Percentiles rank a stretch among this genome's conserved stretches.
phyloP scores from a whole-genome alignment of 2,797 vertebrate genomes.

The Otus scops region DNA sequence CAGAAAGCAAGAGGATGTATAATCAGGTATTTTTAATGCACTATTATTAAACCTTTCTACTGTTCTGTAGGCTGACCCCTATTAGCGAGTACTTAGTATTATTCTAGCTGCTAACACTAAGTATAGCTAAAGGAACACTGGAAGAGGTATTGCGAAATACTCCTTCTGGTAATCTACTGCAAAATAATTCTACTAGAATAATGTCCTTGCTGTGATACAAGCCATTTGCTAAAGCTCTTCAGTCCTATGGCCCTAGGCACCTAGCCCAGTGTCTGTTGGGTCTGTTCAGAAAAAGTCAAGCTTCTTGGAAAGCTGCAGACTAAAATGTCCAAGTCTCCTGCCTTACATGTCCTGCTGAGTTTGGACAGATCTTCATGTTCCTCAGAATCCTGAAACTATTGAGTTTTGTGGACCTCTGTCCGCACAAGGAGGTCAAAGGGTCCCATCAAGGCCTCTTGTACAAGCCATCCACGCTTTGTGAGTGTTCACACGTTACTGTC shows the following conservation, averaged over 20 bases:
- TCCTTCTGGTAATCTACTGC: background rate
- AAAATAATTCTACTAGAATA: background rate
- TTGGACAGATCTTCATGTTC: background rate
- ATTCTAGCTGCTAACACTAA: background rate
- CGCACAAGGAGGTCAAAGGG: background rate
- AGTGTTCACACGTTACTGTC: background rate
- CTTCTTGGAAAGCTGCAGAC: background rate
- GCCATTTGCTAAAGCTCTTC: background rate
- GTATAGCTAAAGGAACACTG: background rate
- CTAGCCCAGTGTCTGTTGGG: background rate
- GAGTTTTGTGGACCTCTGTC: background rate
- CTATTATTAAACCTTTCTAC: background rate
- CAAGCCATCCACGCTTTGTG: background rate
- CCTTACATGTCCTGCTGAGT: background rate
- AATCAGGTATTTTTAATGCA: slow-evolving; percentile 44
- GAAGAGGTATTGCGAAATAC: background rate
- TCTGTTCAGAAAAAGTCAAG: background rate
- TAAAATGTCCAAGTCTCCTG: background rate
- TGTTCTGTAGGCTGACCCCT: background rate
- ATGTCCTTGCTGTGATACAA: background rate
- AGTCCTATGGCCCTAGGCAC: background rate
- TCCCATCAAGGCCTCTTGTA: background rate
- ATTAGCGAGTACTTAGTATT: background rate
- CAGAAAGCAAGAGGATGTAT: slow-evolving; percentile 56
- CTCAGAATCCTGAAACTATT: background rate